phyloP scores from a whole-genome alignment of 2,888 invertebrate genomes.

The Rotaria magnacalcarata region DNA sequence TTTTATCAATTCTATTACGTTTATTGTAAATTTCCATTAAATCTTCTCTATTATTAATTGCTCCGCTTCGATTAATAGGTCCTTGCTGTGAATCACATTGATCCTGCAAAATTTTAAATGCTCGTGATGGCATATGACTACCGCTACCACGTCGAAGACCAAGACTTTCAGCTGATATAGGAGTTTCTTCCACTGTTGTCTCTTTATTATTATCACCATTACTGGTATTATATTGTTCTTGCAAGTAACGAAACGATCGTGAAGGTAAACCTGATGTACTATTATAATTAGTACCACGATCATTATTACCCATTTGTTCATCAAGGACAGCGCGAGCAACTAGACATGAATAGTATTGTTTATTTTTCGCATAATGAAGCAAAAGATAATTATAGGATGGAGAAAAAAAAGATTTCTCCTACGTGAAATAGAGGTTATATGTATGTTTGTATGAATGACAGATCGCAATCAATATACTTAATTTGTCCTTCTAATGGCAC shows the following conservation, averaged over 20 bases:
- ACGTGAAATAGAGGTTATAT: background rate
- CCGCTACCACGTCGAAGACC: constrained; percentile 31
- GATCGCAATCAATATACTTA: no score
- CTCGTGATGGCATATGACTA: constrained; percentile 11
- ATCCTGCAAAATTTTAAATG: constrained; percentile 17
- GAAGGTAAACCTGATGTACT: background rate
- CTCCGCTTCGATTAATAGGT: background rate
- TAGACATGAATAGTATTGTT: background rate
- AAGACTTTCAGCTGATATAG: no score
- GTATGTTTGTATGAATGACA: background rate
- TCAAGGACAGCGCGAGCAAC: constrained; percentile 21
- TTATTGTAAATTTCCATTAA: constrained; percentile 12
- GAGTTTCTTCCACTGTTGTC: background rate
- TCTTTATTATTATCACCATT: background rate
- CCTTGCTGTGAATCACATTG: background rate
- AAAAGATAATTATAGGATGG: background rate
- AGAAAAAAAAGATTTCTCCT: background rate
- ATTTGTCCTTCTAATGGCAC: background rate
- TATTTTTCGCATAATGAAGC: no score
- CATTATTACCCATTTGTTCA: background rate
- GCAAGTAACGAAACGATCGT: constrained; percentile 32
- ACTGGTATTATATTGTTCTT: background rate
- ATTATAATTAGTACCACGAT: background rate
- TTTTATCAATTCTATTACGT: background rate
- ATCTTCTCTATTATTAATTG: constrained; percentile 1